Conservation (phyloP, 2,113 vertebrate species). For the Seriola rivoliana region DNA sequence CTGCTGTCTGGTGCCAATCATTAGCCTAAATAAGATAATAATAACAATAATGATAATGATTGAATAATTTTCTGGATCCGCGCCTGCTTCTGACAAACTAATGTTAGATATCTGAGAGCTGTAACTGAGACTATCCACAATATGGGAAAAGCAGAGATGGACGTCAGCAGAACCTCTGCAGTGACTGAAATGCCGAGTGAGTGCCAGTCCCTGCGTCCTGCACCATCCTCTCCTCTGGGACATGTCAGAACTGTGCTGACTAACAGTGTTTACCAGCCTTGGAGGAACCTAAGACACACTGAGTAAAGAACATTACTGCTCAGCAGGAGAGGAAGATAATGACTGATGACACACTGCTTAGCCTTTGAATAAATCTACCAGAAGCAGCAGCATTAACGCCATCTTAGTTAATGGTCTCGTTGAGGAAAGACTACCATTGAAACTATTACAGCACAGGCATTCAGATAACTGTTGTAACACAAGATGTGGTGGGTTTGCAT, state of each 20-base stretch:
- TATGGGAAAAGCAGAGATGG: neutral
- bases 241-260: conserved; percentile 65
- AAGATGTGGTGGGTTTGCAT: neutral
- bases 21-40: conserved; percentile 6
- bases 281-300: conserved; percentile 28
- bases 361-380: conserved; percentile 22
- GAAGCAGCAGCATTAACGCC: neutral
- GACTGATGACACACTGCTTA: conserved; percentile 24
- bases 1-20: neutral
- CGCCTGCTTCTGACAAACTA: neutral
- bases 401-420: conserved; percentile 1
- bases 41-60: conserved; percentile 2
- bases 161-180: conserved; percentile 15
- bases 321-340: conserved; percentile 36
- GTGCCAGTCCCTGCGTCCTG: conserved; percentile 3
- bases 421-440: neutral
- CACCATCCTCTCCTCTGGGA: conserved; percentile 37
- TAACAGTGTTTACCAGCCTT: conserved; percentile 38
- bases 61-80: conserved; percentile 14
- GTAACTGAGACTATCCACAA: conserved; percentile 8
- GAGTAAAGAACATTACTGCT: conserved; percentile 11
- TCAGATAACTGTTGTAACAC: neutral
- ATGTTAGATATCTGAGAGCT: neutral
- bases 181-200: conserved; percentile 35
- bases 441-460: neutral